Base-by-base conservation (phyloP, 2,113 vertebrate genomes). In the Takifugu bimaculatus region DNA sequence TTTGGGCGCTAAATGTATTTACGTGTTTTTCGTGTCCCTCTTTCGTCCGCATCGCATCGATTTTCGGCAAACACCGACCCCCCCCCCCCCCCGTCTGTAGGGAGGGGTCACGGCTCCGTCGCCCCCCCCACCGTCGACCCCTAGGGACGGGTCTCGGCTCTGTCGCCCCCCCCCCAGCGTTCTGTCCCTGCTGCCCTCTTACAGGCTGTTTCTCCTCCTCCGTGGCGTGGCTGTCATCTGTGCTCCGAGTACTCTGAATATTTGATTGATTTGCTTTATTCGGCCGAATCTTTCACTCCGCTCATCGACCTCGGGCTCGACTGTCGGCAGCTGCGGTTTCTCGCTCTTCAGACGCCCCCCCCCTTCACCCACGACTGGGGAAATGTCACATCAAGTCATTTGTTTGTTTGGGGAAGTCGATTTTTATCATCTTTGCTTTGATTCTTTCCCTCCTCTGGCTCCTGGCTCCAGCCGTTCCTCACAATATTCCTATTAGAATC, bases 351-450 rank as follows among this genome's bases (percentile, higher is more conserved):
- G 73, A 74, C 75, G 72, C 78, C 78, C 80, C 74, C 68, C 51
- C 72, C 79, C 72, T 68, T 76, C 78, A 78, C 71, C 54, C 72
- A 62, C 71, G 76, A 81, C 76, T 60, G 59, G 68, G 72, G 70
- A 85, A 85, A 85, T 86, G 79, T 71, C 83, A 80, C 77, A 84
- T 87, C 78, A 83, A 72, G 63, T 70, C 70, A 73, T 82, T 78
- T 81, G 80, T 73, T 83, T 82, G 73, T 73, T 72, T 78, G 55
- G 60, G 68, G 55, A 81, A 81, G 75, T 84, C 63, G 4, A 81
- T 83, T 72, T 76, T 73, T 77, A 82, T 78, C 71, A 63, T 75
- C 55, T 71, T 54, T 54, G 6, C 54, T 70, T 76, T 72, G 67
- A 85, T 80, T 83, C 20, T 74, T 75, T 72, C 60, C 65, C 55